Percentiles rank a stretch among this genome's conserved stretches.
These are phyloP conservation scores for Meghimatium bilineatum DNA, from an alignment of 2,888 invertebrate species.

Conservation along the genomic window DNA sequence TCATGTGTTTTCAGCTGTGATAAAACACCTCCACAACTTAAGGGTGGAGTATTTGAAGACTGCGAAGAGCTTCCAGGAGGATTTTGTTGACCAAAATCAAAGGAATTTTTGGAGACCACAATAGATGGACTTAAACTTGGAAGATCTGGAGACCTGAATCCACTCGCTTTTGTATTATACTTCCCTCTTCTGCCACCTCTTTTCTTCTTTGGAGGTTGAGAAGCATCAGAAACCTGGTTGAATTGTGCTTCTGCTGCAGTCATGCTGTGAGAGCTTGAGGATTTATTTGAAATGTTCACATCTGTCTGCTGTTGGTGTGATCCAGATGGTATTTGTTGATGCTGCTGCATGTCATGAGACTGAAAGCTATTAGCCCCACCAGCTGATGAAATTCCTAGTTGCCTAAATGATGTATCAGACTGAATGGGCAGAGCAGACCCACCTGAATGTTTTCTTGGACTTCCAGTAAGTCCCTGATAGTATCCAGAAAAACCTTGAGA, in stretches of 20 bases:
- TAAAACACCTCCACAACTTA: neutral
- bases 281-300: neutral
- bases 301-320: neutral
- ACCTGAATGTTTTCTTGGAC: neutral
- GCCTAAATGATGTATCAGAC: neutral
- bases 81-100: neutral
- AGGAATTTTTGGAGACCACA: neutral
- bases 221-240: neutral
- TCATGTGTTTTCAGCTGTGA: neutral
- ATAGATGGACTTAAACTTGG: neutral
- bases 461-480: constrained; percentile 10
- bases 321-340: neutral
- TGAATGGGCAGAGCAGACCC: neutral
- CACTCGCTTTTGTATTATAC: neutral
- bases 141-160: constrained; percentile 12
- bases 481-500: constrained; percentile 16
- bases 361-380: constrained; percentile 12
- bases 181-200: constrained; percentile 10
- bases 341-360: neutral
- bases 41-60: neutral
- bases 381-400: neutral
- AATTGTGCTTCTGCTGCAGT: neutral
- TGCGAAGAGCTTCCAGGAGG: neutral
- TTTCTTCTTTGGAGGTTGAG: neutral
- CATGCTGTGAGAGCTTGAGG: neutral